phyloP scores from a whole-genome alignment of 1,140 invertebrate genomes.

The Drosophila kikkawai region DNA sequence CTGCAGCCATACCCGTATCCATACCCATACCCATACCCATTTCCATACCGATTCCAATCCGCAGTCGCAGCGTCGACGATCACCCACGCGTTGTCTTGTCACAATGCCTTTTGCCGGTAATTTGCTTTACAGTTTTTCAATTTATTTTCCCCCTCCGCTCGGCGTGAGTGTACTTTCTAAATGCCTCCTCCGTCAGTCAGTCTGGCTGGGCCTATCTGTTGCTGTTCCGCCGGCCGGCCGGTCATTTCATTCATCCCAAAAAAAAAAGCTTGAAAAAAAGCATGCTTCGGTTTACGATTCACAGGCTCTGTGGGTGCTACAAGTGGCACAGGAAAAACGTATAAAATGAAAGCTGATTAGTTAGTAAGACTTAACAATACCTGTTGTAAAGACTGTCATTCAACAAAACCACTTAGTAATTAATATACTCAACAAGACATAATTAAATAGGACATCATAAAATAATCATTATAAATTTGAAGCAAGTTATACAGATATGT shows the following conservation, averaged over 20 bases:
- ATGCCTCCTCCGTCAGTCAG: slow-evolving; percentile 60
- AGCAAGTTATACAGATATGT: neutral
- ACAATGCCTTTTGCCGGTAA: slow-evolving; percentile 81
- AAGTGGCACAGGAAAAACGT: slow-evolving; percentile 9
- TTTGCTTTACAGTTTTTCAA: slow-evolving; percentile 83
- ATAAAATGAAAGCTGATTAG: slow-evolving; percentile 6
- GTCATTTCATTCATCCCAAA: slow-evolving; percentile 46
- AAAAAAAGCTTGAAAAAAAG: slow-evolving; percentile 26
- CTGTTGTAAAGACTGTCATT: neutral
- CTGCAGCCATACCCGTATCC: slow-evolving; percentile 12
- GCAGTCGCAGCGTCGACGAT: slow-evolving; percentile 16
- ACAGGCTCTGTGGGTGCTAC: slow-evolving; percentile 54
- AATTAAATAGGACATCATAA: too few relatives aligned
- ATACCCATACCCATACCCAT: slow-evolving; percentile 4
- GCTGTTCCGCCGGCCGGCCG: slow-evolving; percentile 48
- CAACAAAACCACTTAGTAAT: neutral
- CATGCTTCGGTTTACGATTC: slow-evolving; percentile 62
- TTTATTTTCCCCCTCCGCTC: slow-evolving; percentile 68
- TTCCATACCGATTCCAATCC: slow-evolving; percentile 34
- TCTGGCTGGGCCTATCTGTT: slow-evolving; percentile 66
- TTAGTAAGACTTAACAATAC: neutral
- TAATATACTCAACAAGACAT: neutral
- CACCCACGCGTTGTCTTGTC: slow-evolving; percentile 78
- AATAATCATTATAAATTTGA: neutral
- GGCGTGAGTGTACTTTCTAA: slow-evolving; percentile 74